A percentile compares a stretch with the other conserved stretches of the same genome.
Conservation (phyloP, 2,113 vertebrate species). For the Ginglymostoma cirratum region DNA sequence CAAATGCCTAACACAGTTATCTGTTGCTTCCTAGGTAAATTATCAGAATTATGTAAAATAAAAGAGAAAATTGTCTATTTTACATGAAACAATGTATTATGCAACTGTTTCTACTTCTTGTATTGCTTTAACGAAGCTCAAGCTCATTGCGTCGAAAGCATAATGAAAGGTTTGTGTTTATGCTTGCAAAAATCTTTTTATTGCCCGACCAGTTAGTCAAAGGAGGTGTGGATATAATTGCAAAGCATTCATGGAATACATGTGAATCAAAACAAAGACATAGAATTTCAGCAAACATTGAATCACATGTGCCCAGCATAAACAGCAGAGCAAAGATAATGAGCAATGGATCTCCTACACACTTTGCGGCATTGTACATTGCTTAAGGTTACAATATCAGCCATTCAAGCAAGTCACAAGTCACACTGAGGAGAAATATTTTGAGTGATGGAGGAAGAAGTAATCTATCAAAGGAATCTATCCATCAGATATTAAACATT, state of each 20-base stretch:
- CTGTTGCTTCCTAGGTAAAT: not conserved
- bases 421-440: not conserved
- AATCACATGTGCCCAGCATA: not conserved
- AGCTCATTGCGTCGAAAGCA: not conserved
- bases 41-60: not conserved
- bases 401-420: not conserved
- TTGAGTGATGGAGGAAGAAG: not conserved
- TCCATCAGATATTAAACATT: not conserved
- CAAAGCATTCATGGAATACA: not conserved
- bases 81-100: not conserved
- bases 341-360: not conserved
- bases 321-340: not conserved
- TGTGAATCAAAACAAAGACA: conserved; percentile 14
- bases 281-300: not conserved
- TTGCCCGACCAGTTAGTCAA: not conserved
- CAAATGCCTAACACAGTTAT: not conserved
- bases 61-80: not conserved
- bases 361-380: not conserved
- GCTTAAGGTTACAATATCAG: not conserved
- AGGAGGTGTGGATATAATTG: conserved; percentile 12
- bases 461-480: not conserved
- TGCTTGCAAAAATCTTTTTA: conserved; percentile 9
- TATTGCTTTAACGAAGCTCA: conserved; percentile 22
- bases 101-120: not conserved
- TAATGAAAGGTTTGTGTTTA: conserved; percentile 28